Evolutionary conservation across 1,140 invertebrate genomes (phyloP), one percentile per base, ranked within the genome.

Genomic region (Diprion similis): DNA sequence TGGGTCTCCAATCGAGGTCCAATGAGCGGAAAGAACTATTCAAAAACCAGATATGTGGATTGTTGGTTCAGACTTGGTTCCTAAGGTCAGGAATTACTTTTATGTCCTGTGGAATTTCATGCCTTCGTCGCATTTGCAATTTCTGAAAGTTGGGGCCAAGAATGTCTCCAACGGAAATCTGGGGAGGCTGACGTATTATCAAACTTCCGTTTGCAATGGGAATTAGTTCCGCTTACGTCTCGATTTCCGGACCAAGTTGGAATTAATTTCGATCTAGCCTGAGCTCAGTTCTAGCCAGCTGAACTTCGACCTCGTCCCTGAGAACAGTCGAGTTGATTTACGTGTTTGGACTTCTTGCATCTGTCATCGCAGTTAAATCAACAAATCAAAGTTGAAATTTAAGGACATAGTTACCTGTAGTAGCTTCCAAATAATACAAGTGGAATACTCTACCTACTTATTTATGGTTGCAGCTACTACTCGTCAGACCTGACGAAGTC

Each of bases 171-270:
- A 4, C 51, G n/a, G 51, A 13, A 15, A 59, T 59, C 51, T 59
- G 51, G 9, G 51, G 51, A 59, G 51, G 51, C 51, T 59, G 51
- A 59, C 51, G 51, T 59, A 59, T 59, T 59, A 59, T 59, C 51
- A 59, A 59, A 59, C 51, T 59, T 59, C 51, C 51, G 51, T 59
- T 59, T 59, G 51, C 51, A 59, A 59, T 59, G 51, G 51, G 51
- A 9, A 59, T 59, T 59, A 59, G 51, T 59, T 59, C 51, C 51
- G 51, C 51, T 59, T 59, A 59, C 51, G 51, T 59, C 51, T 59
- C 51, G 51, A 59, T 59, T 59, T 59, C 51, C 51, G 51, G 51
- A 59, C 51, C 51, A 59, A 59, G 51, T 59, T 59, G 51, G 51
- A 59, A 59, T 59, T 59, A 59, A 59, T 59, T 59, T 59, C 51